Evolutionary conservation across 2,888 invertebrate genomes (phyloP), one percentile per base, ranked within the genome.

Genomic region (Plebejus melissa): DNA sequence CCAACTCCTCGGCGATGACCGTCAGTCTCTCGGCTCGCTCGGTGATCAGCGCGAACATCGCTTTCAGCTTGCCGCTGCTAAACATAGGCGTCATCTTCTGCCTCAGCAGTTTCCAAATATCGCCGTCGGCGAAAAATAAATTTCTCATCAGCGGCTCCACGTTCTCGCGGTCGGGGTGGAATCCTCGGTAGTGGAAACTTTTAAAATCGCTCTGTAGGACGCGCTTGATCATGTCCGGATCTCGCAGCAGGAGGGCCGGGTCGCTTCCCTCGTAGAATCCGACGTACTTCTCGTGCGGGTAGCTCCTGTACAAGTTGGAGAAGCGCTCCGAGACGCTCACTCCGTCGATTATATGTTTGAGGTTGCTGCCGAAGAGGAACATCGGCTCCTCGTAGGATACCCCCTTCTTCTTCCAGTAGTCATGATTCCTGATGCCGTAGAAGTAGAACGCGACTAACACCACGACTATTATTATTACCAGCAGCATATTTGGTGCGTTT

Each of bases 1-100:
- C 83, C 36, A 82, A 82, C 16, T 76, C 71, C 0, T 82, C 80
- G n/a, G 85, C 82, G 5, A 85, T 83, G 16, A 78, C 74, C 77
- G 85, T 86, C 77, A 90, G 80, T 50, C 80, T 79, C 80, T 87
- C 87, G 2, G 88, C 86, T 50, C 87, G 84, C 77, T 86, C 87
- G 70, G 84, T 83, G 32, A 90, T 83, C 75, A 90, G 82, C 32
- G 88, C 88, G 77, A 90, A 89, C 90, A 90, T 90, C 46, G 87
- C 88, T 71, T 84, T 84, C 71, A 90, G 82, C 81, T 88, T 90
- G 36, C 88, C 87, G 74, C 85, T 86, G 7, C 87, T 85, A 79
- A 90, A 90, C 1, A 88, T 86, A 2, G 87, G 86, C 38, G 89
- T 89, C 82, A 90, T 84, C 74, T 88, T 84, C 81, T 88, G 86